phyloP scores from a whole-genome alignment of 2,797 vertebrate genomes.

The Arremon brunneinucha region DNA sequence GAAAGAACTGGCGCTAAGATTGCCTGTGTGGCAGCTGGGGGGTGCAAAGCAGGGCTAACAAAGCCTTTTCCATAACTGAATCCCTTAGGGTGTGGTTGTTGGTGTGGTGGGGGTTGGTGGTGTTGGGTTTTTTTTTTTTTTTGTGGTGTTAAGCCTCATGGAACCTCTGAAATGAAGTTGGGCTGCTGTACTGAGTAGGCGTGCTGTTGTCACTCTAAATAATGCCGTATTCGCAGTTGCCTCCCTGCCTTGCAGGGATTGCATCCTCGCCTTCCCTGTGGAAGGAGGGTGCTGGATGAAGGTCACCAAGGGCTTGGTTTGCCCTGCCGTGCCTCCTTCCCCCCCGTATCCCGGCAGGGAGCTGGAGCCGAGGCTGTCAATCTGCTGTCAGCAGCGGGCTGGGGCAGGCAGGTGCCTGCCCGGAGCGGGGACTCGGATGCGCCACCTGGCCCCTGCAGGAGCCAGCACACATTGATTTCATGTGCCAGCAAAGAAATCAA shows the following conservation, averaged over 20 bases:
- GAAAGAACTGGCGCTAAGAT: background rate
- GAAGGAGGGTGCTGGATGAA: background rate
- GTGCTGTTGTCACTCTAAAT: background rate
- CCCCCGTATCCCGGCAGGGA: fast-evolving
- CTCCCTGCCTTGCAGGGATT: background rate
- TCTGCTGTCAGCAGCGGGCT: background rate
- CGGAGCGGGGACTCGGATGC: background rate
- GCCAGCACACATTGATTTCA: background rate
- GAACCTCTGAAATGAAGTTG: background rate
- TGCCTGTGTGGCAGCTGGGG: background rate
- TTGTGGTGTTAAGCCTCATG: background rate
- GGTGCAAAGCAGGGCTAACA: background rate
- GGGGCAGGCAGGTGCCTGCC: fast-evolving
- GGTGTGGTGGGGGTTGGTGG: no score
- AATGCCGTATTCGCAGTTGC: background rate
- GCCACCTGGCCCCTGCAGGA: background rate
- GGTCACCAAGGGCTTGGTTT: background rate
- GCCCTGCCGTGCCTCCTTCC: background rate
- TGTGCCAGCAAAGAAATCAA: background rate
- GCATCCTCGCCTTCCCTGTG: background rate
- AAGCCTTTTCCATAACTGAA: background rate
- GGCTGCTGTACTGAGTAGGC: background rate
- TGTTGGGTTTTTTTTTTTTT: no score
- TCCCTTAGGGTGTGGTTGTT: background rate
- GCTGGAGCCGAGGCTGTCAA: background rate